Evolutionary conservation across 1,140 invertebrate species (phyloP).

Genomic region (Drosophila virilis): DNA sequence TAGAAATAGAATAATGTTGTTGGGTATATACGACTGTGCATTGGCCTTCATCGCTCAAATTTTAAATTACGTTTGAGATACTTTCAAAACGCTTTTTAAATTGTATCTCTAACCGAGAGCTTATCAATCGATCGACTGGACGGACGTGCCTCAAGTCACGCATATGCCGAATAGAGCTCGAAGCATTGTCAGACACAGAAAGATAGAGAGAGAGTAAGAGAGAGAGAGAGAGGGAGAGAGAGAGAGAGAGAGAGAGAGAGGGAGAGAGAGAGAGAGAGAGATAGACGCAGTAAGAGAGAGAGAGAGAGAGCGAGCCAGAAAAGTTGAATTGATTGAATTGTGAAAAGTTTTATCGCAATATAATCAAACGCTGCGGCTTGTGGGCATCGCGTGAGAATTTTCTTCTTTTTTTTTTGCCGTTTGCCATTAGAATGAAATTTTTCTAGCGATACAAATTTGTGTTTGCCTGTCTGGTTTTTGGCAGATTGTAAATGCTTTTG

Average conservation of each 20-base stretch:
- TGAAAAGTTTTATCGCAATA: constrained; percentile 72
- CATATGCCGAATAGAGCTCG: background rate
- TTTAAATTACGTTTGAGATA: no score
- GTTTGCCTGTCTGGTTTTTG: constrained; percentile 27
- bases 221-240: no score
- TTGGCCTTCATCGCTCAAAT: background rate
- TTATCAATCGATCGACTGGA: background rate
- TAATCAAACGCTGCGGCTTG: constrained; percentile 72
- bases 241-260: background rate
- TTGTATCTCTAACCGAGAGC: background rate
- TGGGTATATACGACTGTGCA: background rate
- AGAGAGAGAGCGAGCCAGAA: background rate
- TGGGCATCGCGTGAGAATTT: constrained; percentile 50
- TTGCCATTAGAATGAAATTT: constrained; percentile 61
- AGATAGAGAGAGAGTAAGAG: no score
- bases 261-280: no score
- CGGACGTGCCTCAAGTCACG: constrained; percentile 17
- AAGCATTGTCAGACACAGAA: constrained; percentile 3
- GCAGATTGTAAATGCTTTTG: constrained; percentile 41
- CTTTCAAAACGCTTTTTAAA: no score
- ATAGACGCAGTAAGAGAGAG: no score
- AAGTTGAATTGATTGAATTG: constrained; percentile 72
- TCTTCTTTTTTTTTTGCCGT: background rate
- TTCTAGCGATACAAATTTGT: constrained; percentile 39
- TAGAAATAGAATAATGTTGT: background rate